Percentiles rank a stretch among this genome's conserved stretches.
phyloP scores from a whole-genome alignment of 2,113 vertebrate genomes.

The Trichechus manatus region DNA sequence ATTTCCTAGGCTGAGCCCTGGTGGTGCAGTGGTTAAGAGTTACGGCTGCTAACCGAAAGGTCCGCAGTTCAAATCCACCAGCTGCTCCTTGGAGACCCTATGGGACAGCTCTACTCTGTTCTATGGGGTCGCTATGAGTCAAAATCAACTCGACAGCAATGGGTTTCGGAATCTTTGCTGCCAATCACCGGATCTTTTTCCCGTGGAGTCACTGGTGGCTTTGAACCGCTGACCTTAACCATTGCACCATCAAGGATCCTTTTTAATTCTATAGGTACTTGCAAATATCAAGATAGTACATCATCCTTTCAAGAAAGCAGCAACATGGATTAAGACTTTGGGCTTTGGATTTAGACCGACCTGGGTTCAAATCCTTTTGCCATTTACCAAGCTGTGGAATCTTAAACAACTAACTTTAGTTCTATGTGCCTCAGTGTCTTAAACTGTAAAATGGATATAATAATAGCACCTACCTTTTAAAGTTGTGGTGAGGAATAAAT shows the following conservation, averaged over 20 bases:
- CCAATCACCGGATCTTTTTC: no score
- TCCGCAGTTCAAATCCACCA: no score
- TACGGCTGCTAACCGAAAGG: no score
- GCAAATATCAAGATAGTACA: background rate
- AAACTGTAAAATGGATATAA: no score
- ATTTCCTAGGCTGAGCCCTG: background rate
- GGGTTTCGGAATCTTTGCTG: no score
- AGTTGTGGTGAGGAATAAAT: background rate
- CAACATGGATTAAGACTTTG: background rate
- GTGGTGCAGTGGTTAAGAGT: no score
- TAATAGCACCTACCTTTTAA: background rate
- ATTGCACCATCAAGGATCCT: background rate
- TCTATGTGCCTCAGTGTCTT: background rate
- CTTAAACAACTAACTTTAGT: background rate
- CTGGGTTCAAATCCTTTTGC: constrained; percentile 19
- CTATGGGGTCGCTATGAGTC: no score
- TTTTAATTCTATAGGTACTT: background rate
- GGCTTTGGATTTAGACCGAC: background rate
- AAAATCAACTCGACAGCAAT: no score
- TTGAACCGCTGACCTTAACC: no score
- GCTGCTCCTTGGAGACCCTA: no score
- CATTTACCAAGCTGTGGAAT: background rate
- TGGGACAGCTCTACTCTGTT: no score
- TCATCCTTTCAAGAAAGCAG: background rate
- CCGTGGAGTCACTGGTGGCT: no score